Base-by-base conservation (phyloP, 2,888 invertebrate genomes). In the Camptogramma bilineatum region DNA sequence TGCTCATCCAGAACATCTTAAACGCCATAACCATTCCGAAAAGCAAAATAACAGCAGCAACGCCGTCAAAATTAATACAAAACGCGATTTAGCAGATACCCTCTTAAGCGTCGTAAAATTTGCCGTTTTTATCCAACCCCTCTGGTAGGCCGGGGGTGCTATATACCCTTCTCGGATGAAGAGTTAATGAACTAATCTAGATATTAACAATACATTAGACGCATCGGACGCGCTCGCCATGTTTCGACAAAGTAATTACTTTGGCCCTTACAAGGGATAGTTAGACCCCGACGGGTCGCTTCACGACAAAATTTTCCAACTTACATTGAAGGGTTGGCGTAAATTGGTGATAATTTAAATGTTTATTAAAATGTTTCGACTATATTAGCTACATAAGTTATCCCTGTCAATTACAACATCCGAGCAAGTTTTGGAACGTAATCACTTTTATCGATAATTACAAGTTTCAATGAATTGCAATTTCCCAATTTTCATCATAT, bases 161-260 rank as follows among this genome's bases (percentile, higher is more conserved):
- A 68, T 72, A 71, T 72, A 73, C 76, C 76, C 73, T 71, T 78
- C 71, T 72, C 83, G 85, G 88, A 89, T 87, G 91, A 90, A 87
- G 87, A 90, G 92, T 91, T 92, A 92, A 92, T 92, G 89, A 91
- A 91, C 89, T 92, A 91, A 92, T 92, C 88, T 88, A 81, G 91
- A 92, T 92, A 93, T 93, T 90, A 92, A 93, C 91, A 90, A 90
- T 87, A 91, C 91, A 92, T 91, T 91, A 91, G 87, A 81, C 85
- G 83, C 91, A 90, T 87, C 89, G 90, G 91, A 85, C 89, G 90
- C 84, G 78, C 72, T 72, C 72, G 81, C 79, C 78, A 72, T 81
- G 83, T 78, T 73, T 74, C 76, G 78, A 78, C 80, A 79, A 81
- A 82, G 81, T 82, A 83, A 85, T 85, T 85, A 82, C 82, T 74